Percentiles rank a stretch among this genome's conserved stretches.
phyloP scores from a whole-genome alignment of 2,797 vertebrate genomes.

The Decapterus maruadsi region DNA sequence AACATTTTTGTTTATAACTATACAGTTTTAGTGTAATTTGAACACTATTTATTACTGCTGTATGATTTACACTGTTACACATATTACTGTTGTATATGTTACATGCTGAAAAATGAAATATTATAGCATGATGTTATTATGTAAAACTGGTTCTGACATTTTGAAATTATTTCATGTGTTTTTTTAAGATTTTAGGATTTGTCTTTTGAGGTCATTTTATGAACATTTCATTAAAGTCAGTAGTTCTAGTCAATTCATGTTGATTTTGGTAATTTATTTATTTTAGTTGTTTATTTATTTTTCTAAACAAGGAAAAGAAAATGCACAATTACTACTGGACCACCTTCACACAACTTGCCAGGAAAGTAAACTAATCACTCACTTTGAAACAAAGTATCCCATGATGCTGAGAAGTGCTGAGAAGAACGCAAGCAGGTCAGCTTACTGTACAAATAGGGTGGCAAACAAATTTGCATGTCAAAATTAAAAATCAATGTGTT shows the following conservation, averaged over 20 bases:
- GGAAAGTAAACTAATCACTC: slow-evolving; percentile 78
- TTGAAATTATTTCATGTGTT: not conserved
- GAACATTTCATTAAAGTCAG: too few relatives aligned
- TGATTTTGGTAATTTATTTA: not conserved
- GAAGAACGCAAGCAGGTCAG: slow-evolving; percentile 73
- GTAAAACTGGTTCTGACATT: not conserved
- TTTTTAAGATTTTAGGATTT: not conserved
- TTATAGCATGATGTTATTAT: not conserved
- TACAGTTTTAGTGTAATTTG: too few relatives aligned
- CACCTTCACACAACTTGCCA: slow-evolving; percentile 59
- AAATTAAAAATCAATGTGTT: slow-evolving; percentile 89
- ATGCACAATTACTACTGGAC: not conserved
- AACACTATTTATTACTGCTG: too few relatives aligned
- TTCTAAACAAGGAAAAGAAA: not conserved
- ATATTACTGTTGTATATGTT: too few relatives aligned
- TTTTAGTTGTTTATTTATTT: too few relatives aligned
- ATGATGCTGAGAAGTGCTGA: slow-evolving; percentile 73
- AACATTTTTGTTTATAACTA: not conserved
- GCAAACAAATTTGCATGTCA: slow-evolving; percentile 86
- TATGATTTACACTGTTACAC: too few relatives aligned
- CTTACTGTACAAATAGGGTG: slow-evolving; percentile 83
- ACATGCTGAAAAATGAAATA: not conserved
- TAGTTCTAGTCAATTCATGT: not conserved
- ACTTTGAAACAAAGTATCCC: slow-evolving; percentile 75
- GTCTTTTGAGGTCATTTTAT: not conserved